Base-by-base conservation (phyloP, 2,113 vertebrate genomes). In the Sander vitreus region DNA sequence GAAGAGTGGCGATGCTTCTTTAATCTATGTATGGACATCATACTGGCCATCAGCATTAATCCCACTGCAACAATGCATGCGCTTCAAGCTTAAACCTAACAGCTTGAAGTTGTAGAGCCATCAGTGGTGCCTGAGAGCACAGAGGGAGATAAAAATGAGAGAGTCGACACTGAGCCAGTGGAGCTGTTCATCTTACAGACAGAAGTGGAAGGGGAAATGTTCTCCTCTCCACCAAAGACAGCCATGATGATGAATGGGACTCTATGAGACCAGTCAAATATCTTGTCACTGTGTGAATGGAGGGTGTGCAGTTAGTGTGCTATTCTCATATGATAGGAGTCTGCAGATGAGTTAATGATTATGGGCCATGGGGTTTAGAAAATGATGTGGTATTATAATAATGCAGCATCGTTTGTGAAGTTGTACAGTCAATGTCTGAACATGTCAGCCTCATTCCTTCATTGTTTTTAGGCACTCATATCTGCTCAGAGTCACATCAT, bases 101-200 rank as follows among this genome's bases (percentile, higher is more conserved):
- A 85, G 80, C 80, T 84, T 78, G 66, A 80, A 63, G 73, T 39
- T 10, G 27, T 19, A 47, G 59, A 81, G 62, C 58, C 76, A 50
- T 86, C 84, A 72, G 60, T 27, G 66, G 36, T 2, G 30, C 72
- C 76, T 65, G 66, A 70, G 74, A 53, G 73, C 6, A 30, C 45
- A 75, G 48, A 79, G 76, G 66, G 53, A 76, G 81, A 87, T 69
- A 67, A 80, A 33, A 68, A 70, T 33, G 51, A 73, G 66, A 33
- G 76, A 79, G 62, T 6, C 27, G 6, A 58, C 58, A 73, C 57
- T 15, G 77, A 82, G 63, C 67, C 70, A 39, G 78, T 18, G 68
- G 73, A 85, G 78, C 84, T 51, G 71, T 85, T 89, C 80, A 78
- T 90, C 75, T 88, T 67, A 19, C 53, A 69, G 92, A 88, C 87